Evolutionary conservation across 2,113 vertebrate species (phyloP).

Genomic region (Ranitomeya variabilis): DNA sequence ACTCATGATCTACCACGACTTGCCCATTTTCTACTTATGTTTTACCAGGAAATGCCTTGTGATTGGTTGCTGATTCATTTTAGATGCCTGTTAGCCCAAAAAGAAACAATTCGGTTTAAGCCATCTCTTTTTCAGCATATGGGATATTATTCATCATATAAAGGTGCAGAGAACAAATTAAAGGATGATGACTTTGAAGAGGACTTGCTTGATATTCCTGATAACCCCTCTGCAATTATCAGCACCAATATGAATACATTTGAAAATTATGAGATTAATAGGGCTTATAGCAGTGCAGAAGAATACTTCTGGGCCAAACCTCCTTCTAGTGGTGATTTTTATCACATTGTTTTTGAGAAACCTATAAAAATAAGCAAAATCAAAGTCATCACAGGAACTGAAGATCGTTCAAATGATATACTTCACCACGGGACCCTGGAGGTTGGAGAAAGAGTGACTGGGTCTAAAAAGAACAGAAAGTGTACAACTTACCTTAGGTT

Average conservation of each 20-base stretch:
- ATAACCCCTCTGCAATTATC: conserved; percentile 91
- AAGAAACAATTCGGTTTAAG: conserved; percentile 94
- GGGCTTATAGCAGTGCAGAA: conserved; percentile 92
- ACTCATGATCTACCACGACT: conserved; percentile 85
- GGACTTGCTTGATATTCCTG: conserved; percentile 92
- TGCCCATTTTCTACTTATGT: conserved; percentile 97
- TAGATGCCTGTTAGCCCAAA: conserved; percentile 89
- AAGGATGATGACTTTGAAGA: conserved; percentile 99
- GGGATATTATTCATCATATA: conserved; percentile 98
- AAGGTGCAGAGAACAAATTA: conserved; percentile 94
- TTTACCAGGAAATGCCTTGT: conserved; percentile 99
- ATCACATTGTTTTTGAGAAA: conserved; percentile 88
- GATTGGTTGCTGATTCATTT: conserved; percentile 98
- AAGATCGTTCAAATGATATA: conserved; percentile 93
- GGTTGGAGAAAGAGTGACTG: conserved; percentile 85
- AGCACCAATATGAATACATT: conserved; percentile 96
- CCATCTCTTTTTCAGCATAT: conserved; percentile 98
- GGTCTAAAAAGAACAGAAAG: conserved; percentile 83
- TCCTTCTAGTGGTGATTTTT: conserved; percentile 88
- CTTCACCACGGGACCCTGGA: conserved; percentile 91
- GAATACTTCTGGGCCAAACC: conserved; percentile 98
- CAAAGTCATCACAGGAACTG: conserved; percentile 90
- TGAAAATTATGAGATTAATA: conserved; percentile 91
- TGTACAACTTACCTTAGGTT: conserved; percentile 88
- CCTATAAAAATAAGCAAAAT: conserved; percentile 90